Base-by-base conservation (phyloP, 2,888 invertebrate genomes). In the Sialis lutaria region DNA sequence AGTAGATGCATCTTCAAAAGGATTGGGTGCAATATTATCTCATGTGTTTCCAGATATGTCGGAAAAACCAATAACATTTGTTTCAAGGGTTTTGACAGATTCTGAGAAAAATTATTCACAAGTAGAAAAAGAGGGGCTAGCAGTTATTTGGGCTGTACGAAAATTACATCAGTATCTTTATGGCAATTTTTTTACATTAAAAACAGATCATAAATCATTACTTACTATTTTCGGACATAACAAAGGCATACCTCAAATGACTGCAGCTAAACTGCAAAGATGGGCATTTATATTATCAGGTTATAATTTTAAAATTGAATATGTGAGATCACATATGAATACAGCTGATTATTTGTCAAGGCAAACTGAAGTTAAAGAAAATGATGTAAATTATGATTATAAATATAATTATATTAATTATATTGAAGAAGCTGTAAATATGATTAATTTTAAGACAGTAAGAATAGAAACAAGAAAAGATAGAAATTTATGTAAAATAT, bases 301-400 rank as follows among this genome's bases (percentile, higher is more conserved):
- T 10, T 54, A 53, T 44, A 40, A 50, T 33, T 53, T 50, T 46
- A 48, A 51, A 2, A 49, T 52, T 9, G 6, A n/a, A 2, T 49
- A 51, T 30, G 39, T 53, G 6, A 53, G 48, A 12, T 52, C 50
- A n/a, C 22, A 47, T n/a, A n/a, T 6, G 1, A 53, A 53, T 37
- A 37, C 50, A 6, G 52, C 51, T 6, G 53, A 53, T 47, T 53
- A 50, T 46, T 54, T 55, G 49, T 54, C 53, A 33, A 46, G 52
- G 37, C 22, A 44, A 30, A 33, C 31, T 8, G 42, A 13, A 48
- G 46, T 4, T 51, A 47, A 45, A 48, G 51, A 45, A 5, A 22
- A 9, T 41, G 46, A 44, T 37, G 8, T 6, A 6, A 30, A 9
- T n/a, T 5, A 22, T 6, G 22, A 13, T 13, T 2, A 42, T 22